Evolutionary conservation across 2,797 vertebrate genomes (phyloP).

Genomic region (Scolopax bukidnonensis): DNA sequence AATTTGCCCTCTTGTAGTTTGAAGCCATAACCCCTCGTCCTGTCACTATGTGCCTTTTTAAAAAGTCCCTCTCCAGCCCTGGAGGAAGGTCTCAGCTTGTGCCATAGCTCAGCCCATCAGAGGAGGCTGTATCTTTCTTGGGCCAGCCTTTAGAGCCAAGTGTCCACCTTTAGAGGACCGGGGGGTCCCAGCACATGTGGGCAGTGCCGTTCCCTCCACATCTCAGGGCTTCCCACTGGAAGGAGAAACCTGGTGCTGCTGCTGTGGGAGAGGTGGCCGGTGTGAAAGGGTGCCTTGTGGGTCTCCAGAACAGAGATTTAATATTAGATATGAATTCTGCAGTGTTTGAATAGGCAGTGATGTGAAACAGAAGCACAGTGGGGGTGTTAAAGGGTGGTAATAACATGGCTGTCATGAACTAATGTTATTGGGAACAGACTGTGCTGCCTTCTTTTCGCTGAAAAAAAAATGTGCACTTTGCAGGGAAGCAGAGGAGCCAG

Average conservation of each 20-base stretch:
- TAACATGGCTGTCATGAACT: slow-evolving; percentile 70
- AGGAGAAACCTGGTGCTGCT: not conserved
- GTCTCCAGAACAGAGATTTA: not conserved
- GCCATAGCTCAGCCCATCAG: fast-evolving
- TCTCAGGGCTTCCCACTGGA: not conserved
- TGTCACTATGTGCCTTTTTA: not conserved
- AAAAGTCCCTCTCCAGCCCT: not conserved
- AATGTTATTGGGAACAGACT: slow-evolving; percentile 50
- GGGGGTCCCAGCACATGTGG: fast-evolving
- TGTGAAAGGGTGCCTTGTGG: not conserved
- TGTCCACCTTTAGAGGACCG: fast-evolving
- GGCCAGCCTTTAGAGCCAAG: not conserved
- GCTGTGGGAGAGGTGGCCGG: fast-evolving
- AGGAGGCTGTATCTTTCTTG: not conserved
- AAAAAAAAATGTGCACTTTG: not conserved
- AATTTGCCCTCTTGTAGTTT: not conserved
- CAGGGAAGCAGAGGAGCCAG: not conserved
- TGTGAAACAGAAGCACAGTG: slow-evolving; percentile 62
- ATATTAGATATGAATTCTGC: slow-evolving; percentile 33
- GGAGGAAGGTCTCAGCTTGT: not conserved
- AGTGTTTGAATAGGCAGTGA: slow-evolving; percentile 25
- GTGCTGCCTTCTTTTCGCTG: slow-evolving; percentile 33
- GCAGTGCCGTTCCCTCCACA: fast-evolving
- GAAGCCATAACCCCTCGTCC: not conserved
- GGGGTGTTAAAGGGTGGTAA: slow-evolving; percentile 67